These are phyloP conservation scores for Halcyon leucocephala DNA, from an alignment of 2,797 vertebrate genomes.

Conservation along the genomic window DNA sequence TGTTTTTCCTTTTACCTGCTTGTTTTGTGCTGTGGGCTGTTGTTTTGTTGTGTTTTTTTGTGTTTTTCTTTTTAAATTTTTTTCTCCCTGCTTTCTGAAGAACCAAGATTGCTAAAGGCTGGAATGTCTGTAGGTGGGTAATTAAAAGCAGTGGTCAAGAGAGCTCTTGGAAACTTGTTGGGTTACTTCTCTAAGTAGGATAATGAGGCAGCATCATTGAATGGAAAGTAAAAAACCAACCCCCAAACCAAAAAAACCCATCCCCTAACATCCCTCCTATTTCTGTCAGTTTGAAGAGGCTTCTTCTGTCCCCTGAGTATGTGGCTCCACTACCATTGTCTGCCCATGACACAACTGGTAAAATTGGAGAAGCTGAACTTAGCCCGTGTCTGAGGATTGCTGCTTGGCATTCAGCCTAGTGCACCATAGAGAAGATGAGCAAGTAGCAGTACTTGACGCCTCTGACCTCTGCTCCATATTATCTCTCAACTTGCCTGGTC, in stretches of 20 bases:
- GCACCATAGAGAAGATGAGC: neutral
- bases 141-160: conserved; percentile 30
- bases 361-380: neutral
- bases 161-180: conserved; percentile 16
- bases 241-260: neutral
- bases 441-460: neutral
- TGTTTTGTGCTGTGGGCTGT: neutral
- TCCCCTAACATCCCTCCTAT: neutral
- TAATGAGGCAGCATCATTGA: conserved; percentile 10
- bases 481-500: neutral
- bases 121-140: conserved; percentile 11
- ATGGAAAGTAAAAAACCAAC: neutral
- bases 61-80: neutral
- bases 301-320: neutral
- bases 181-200: conserved; percentile 24
- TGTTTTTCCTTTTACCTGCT: neutral
- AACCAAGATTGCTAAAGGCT: neutral
- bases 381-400: neutral
- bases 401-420: neutral
- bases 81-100: neutral
- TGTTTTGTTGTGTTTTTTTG: neutral
- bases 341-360: neutral
- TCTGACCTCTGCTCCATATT: neutral
- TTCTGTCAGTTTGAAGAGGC: neutral
- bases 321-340: neutral